A percentile compares a stretch with the other conserved stretches of the same genome.
Evolutionary conservation across 2,113 vertebrate species (phyloP).

Genomic region (Hydrolagus affinis): DNA sequence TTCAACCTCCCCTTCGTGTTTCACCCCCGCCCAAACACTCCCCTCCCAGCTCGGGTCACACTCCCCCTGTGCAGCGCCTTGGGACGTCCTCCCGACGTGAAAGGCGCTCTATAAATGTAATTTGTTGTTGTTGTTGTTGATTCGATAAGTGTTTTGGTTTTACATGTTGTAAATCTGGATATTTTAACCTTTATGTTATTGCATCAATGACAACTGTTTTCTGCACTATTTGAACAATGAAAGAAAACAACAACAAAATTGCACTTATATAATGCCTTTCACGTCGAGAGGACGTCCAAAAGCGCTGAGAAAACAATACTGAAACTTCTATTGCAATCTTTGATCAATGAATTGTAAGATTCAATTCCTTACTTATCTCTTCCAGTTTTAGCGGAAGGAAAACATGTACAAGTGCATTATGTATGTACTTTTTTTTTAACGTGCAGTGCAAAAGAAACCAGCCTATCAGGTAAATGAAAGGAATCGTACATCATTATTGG

Average conservation of each 20-base stretch:
- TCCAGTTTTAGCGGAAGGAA: too few species aligned
- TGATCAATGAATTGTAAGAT: background rate
- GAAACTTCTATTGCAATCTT: background rate
- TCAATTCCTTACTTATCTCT: background rate
- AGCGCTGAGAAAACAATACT: background rate
- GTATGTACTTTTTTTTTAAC: constrained; percentile 17
- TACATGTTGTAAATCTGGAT: background rate
- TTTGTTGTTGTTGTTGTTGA: too few species aligned
- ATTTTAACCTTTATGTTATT: background rate
- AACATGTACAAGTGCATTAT: background rate
- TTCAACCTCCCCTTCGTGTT: too few species aligned
- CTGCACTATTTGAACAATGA: background rate
- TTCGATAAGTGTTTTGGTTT: background rate
- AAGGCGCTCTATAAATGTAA: too few species aligned
- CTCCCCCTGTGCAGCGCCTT: too few species aligned
- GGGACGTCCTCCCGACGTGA: too few species aligned
- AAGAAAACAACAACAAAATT: too few species aligned
- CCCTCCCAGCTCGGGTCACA: too few species aligned
- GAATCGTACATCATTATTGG: background rate
- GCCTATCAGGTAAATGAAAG: background rate
- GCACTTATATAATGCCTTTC: too few species aligned
- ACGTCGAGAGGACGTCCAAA: too few species aligned
- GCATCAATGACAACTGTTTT: background rate
- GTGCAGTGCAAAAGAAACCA: constrained; percentile 4
- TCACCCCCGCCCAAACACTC: too few species aligned